Percentiles rank a stretch among this genome's conserved stretches.
Conservation (phyloP, 30 jellyfish, hydroid and myxozoan genomes). For the Turritopsis dohrnii region DNA sequence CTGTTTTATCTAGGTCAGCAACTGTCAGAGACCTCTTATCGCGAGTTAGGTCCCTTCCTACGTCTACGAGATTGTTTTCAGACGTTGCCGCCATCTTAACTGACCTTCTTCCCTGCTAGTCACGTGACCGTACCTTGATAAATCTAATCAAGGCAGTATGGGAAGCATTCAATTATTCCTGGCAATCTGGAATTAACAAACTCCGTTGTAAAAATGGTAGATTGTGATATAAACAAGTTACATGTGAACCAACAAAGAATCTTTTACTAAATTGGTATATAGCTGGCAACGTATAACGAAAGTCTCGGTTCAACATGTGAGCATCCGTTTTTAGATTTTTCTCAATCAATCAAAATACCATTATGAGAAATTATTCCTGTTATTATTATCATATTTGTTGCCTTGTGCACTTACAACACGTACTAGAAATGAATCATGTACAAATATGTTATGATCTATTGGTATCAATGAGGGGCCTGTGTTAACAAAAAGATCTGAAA, state of each 20-base stretch:
- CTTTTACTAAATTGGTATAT: too few relatives aligned
- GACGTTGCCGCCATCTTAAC: constrained; percentile 51
- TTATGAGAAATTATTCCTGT: too few relatives aligned
- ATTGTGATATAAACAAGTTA: background rate
- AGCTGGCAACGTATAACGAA: too few relatives aligned
- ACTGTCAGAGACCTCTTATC: constrained; percentile 27
- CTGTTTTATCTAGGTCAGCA: constrained; percentile 14
- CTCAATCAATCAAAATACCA: background rate
- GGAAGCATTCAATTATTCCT: background rate
- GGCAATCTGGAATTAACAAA: background rate
- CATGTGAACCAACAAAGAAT: background rate
- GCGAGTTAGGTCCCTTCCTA: constrained; percentile 15
- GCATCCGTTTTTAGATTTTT: background rate
- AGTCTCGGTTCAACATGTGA: background rate
- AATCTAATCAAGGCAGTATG: background rate
- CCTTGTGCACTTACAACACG: too few relatives aligned
- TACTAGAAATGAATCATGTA: too few relatives aligned
- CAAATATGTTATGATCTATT: too few relatives aligned
- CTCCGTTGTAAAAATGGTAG: background rate
- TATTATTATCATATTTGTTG: too few relatives aligned
- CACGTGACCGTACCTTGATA: constrained; percentile 1
- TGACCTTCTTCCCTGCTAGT: constrained; percentile 15
- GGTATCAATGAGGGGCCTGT: too few relatives aligned
- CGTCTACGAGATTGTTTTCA: constrained; percentile 34
- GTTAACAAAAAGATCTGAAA: too few relatives aligned